Evolutionary conservation across 2,888 invertebrate genomes (phyloP), one percentile per base, ranked within the genome.

Genomic region (Zygothrica quintamaculata): DNA sequence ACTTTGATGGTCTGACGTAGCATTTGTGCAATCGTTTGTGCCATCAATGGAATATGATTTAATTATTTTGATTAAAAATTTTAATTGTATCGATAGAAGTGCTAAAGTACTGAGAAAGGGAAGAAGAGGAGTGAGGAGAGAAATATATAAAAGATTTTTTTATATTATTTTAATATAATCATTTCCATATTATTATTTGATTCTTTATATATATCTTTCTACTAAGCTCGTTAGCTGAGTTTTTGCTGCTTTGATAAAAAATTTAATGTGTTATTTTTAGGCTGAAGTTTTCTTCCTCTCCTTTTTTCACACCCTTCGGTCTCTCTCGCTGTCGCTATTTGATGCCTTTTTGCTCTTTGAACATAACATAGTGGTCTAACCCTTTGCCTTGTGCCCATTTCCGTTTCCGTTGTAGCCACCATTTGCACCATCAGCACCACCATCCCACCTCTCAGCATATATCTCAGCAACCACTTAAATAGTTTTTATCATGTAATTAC

Each of bases 401-500:
- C 40, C 65, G 52, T 47, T 68, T 40, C 56, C 71, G 65, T 1
- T 34, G 43, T 34, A 40, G 40, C 16, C 29, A 7, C 29, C 43
- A 53, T 60, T 60, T 61, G 52, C 42, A 29, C 3, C 26, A 40
- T 8, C 25, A 13, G 9, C 1, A 9, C n/a, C n/a, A n/a, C n/a
- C n/a, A n/a, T n/a, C n/a, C n/a, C n/a, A 47, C 36, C 13, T 6
- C 40, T 55, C 36, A 16, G 52, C 66, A 36, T 60, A 72, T 62
- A 60, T 58, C n/a, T n/a, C n/a, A 60, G 65, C 57, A 61, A 77
- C 75, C 80, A 78, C 80, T 80, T 87, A 78, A 81, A 80, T 87
- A 80, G 80, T 81, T 81, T 84, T 88, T 88, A 87, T 88, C 85
- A 71, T 86, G 87, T 82, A 82, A 82, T 82, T 82, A 82, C 87